Conservation (phyloP, 2,797 vertebrate genomes). For the Cetoscarus ocellatus region DNA sequence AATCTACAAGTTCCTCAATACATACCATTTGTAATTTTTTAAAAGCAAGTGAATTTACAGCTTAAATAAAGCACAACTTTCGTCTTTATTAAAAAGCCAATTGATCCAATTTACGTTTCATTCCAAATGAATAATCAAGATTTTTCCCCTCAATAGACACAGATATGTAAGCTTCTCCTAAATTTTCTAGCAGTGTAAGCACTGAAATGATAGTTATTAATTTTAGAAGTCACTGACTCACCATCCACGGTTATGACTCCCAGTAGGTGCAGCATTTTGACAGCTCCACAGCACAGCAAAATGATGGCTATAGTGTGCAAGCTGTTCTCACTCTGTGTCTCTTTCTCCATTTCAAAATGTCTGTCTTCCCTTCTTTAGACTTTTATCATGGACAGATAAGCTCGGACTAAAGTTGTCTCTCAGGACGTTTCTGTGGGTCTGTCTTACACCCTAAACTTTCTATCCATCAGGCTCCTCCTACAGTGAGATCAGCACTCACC, state of each 20-base stretch:
- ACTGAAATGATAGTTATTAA: background rate
- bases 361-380: background rate
- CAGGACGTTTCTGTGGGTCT: background rate
- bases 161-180: background rate
- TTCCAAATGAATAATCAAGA: conserved; percentile 13
- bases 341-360: conserved; percentile 65
- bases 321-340: conserved; percentile 71
- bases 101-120: too few species aligned
- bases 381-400: background rate
- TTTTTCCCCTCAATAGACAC: background rate
- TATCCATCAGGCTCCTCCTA: conserved; percentile 33
- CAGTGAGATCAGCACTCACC: conserved; percentile 44
- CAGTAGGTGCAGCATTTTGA: conserved; percentile 81
- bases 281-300: conserved; percentile 75
- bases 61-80: too few species aligned
- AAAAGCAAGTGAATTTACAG: too few species aligned
- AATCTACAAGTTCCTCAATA: too few species aligned
- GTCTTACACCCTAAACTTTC: conserved; percentile 29
- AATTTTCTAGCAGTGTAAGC: background rate
- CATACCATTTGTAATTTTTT: too few species aligned
- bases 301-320: conserved; percentile 76
- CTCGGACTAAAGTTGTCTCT: background rate
- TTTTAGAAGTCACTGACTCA: conserved; percentile 66
- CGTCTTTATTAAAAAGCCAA: too few species aligned
- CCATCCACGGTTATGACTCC: conserved; percentile 83